Percentiles rank a stretch among this genome's conserved stretches.
Conservation (phyloP, 2,113 vertebrate species). For the Gopherus evgoodei region DNA sequence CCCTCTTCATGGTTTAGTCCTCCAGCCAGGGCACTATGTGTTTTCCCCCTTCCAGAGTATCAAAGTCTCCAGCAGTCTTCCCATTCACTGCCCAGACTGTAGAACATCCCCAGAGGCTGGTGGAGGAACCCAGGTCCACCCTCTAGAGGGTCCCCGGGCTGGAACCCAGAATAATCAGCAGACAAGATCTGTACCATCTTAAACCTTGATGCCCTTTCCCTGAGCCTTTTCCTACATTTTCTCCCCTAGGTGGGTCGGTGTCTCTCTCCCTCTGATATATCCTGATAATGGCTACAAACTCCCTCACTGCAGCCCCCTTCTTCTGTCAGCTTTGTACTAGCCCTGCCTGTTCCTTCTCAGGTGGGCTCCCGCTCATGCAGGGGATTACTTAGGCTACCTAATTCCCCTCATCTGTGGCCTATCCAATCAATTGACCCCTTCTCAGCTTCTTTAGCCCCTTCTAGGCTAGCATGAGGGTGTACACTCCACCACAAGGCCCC, state of each 20-base stretch:
- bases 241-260: not conserved
- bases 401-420: not conserved
- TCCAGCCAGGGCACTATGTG: not conserved
- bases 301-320: not conserved
- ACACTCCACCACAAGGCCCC: not conserved
- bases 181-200: not conserved
- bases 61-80: not conserved
- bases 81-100: not conserved
- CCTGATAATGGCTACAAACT: not conserved
- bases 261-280: not conserved
- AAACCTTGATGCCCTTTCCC: not conserved
- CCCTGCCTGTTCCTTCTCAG: not conserved
- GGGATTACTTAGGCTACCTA: not conserved
- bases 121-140: not conserved
- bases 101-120: not conserved
- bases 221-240: not conserved
- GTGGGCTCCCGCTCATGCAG: not conserved
- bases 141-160: not conserved
- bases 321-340: not conserved
- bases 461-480: not conserved
- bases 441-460: not conserved
- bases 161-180: not conserved
- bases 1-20: not conserved
- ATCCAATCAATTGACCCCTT: not conserved
- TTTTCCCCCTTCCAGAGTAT: not conserved